phyloP scores from a whole-genome alignment of 2,888 invertebrate species.

The Mantis religiosa region DNA sequence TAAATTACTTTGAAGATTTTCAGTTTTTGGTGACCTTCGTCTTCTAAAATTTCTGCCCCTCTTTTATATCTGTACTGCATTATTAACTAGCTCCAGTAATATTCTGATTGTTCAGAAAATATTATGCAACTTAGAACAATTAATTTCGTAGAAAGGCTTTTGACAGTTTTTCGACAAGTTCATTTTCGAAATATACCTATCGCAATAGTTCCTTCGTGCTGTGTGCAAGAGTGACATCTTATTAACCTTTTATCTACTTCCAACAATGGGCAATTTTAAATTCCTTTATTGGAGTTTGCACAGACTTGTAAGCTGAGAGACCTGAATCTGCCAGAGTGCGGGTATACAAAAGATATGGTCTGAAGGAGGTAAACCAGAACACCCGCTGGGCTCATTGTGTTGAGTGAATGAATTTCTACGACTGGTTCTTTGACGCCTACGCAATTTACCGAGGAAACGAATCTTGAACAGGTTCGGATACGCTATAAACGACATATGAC shows the following conservation, averaged over 20 bases:
- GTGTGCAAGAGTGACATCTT: not conserved
- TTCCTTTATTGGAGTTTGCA: not conserved
- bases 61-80: no score
- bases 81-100: no score
- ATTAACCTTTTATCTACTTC: not conserved
- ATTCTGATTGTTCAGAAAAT: no score
- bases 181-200: not conserved
- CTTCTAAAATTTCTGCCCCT: no score
- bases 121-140: no score
- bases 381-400: not conserved
- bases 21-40: no score
- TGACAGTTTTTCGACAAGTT: not conserved
- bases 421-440: not conserved
- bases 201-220: not conserved
- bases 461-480: not conserved
- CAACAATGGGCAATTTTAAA: not conserved
- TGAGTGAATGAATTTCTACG: not conserved
- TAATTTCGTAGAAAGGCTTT: no score
- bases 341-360: not conserved
- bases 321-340: not conserved
- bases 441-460: not conserved
- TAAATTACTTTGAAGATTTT: no score
- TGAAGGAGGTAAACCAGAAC: not conserved
- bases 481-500: not conserved
- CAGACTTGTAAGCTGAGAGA: not conserved